Percentiles rank a stretch among this genome's conserved stretches.
These are phyloP conservation scores for Spodoptera litura DNA, from an alignment of 1,140 invertebrate genomes.

Conservation along the genomic window DNA sequence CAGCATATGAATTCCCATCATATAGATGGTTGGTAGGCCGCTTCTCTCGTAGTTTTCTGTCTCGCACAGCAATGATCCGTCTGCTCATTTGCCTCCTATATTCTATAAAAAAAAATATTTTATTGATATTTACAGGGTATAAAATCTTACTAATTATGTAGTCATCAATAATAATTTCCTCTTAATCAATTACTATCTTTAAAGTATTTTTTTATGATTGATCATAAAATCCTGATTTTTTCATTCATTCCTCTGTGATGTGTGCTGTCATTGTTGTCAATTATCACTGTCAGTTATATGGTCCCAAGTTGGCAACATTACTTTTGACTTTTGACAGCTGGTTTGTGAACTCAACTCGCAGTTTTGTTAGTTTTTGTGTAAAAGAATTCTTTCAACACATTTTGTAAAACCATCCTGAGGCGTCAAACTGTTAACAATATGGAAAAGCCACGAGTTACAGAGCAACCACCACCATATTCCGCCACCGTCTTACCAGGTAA, in stretches of 20 bases:
- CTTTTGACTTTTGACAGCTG: constrained; percentile 47
- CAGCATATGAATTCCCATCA: too few species aligned
- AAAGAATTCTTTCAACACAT: constrained; percentile 17
- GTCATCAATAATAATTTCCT: too few species aligned
- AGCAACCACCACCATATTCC: constrained; percentile 76
- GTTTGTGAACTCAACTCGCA: constrained; percentile 14
- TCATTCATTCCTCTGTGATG: background rate
- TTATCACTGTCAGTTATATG: background rate
- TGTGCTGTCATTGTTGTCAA: background rate
- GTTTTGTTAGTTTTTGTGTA: constrained; percentile 43
- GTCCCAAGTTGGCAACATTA: constrained; percentile 21
- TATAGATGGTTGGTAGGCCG: too few species aligned
- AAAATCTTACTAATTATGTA: too few species aligned
- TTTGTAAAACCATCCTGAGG: constrained; percentile 36
- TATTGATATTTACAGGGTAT: too few species aligned
- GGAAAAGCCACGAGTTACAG: constrained; percentile 76
- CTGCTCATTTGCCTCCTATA: too few species aligned
- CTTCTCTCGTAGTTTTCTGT: too few species aligned
- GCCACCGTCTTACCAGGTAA: constrained; percentile 69
- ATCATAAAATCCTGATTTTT: too few species aligned
- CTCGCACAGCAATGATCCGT: too few species aligned
- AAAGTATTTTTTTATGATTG: too few species aligned
- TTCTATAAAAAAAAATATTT: too few species aligned
- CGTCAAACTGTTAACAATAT: constrained; percentile 55
- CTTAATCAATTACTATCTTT: too few species aligned